phyloP scores from a whole-genome alignment of 2,113 vertebrate genomes.

The Heteronetta atricapilla region DNA sequence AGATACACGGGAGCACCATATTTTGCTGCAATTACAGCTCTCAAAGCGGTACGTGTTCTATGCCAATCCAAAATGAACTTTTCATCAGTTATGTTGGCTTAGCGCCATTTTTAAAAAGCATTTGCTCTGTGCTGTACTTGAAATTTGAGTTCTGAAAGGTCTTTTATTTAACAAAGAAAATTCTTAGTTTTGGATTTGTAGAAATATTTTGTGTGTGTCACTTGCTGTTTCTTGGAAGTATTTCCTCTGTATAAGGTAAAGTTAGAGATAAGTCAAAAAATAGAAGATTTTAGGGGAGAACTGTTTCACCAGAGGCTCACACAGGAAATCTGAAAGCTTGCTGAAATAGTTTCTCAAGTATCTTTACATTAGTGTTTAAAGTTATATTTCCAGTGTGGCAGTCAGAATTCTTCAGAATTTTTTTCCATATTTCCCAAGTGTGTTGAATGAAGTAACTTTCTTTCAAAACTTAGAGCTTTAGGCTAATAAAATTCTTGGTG shows the following conservation, averaged over 20 bases:
- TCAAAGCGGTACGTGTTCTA: slow-evolving; percentile 89
- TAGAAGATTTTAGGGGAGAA: neutral
- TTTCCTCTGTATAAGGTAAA: neutral
- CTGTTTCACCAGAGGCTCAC: neutral
- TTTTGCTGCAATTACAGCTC: slow-evolving; percentile 94
- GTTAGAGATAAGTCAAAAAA: neutral
- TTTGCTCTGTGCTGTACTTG: neutral
- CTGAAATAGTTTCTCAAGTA: neutral
- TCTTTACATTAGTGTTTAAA: neutral
- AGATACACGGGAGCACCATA: slow-evolving; percentile 98
- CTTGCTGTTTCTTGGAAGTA: neutral
- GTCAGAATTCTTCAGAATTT: neutral
- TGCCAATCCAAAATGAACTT: neutral
- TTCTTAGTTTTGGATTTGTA: neutral
- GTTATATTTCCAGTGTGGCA: neutral
- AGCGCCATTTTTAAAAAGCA: neutral
- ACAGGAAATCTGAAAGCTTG: neutral
- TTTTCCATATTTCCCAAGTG: neutral
- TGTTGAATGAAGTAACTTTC: neutral
- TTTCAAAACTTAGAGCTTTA: neutral
- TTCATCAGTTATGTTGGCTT: neutral
- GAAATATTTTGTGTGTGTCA: neutral
- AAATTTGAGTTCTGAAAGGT: neutral
- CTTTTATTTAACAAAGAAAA: neutral
- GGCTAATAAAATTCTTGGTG: neutral